A percentile compares a stretch with the other conserved stretches of the same genome.
Evolutionary conservation across 2,797 vertebrate species (phyloP).

Genomic region (Intellagama lesueurii): DNA sequence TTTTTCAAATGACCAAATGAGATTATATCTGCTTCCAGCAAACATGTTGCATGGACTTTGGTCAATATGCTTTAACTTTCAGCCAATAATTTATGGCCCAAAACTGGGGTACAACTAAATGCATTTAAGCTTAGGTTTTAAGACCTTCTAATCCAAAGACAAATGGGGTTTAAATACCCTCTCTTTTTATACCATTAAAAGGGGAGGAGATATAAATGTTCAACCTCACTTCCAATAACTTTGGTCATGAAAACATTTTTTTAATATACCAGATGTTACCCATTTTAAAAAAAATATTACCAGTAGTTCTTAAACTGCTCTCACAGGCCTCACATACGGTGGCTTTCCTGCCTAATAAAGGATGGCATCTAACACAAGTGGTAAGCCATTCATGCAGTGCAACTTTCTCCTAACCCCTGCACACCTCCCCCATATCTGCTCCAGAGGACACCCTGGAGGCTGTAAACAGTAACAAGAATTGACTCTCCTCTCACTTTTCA

Average conservation of each 20-base stretch:
- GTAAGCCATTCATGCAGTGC: too few relatives aligned
- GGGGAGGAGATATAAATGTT: neutral
- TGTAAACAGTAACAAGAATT: too few relatives aligned
- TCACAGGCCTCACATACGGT: neutral
- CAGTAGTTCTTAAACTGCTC: neutral
- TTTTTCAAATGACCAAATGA: slow-evolving; percentile 27
- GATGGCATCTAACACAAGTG: too few relatives aligned
- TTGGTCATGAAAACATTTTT: neutral
- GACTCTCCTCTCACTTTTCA: too few relatives aligned
- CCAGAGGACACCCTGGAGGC: too few relatives aligned
- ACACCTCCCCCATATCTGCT: too few relatives aligned
- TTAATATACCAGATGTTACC: neutral
- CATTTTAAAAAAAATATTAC: neutral
- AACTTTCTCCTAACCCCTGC: too few relatives aligned
- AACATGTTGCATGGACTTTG: neutral
- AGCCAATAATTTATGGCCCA: neutral
- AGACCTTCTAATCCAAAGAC: slow-evolving; percentile 17
- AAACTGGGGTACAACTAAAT: slow-evolving; percentile 5
- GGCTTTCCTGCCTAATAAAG: too few relatives aligned
- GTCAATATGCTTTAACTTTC: slow-evolving; percentile 35
- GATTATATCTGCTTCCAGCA: slow-evolving; percentile 21
- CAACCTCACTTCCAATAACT: neutral
- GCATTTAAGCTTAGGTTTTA: neutral
- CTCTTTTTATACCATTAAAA: neutral
- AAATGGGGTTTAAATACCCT: slow-evolving; percentile 12